Evolutionary conservation across 2,797 vertebrate species (phyloP), one percentile per base, ranked within the genome.

Genomic region (Enteromius afrohamiltoni): DNA sequence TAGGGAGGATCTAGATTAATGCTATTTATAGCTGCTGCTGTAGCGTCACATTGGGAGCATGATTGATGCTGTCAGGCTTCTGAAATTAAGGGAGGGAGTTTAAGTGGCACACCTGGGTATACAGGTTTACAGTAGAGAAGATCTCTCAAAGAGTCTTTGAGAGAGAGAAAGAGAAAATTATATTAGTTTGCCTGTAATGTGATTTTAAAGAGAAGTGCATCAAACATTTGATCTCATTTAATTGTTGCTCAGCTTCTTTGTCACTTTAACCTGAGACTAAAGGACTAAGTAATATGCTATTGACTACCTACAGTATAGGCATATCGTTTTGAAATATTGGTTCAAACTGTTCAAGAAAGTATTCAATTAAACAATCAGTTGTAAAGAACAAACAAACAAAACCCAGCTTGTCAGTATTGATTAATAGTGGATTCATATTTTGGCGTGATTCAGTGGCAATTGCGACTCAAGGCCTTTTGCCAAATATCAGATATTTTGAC

Each of bases 71-170:
- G 86, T 85, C 77, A 85, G 62, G 49, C 37, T 75, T 85, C 83
- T 84, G 83, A 83, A 86, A 85, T 85, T 85, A 85, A 70, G 73
- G 65, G 40, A 81, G 64, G 64, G 62, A 37, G 45, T 79, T 86
- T 47, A 76, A 86, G 79, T 79, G 81, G 77, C 74, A 83, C 86
- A 89, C 84, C 83, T 88, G 87, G 85, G 64, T 77, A 23, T 47
- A 42, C 40, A 77, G 81, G 29, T 74, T 53, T 79, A 47, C 14
- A 42, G 49, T 19, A 21, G 65, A 26, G 13, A 53, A 23, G 71
- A 73, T 82, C 45, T 37, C 34, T 37, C 34, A 37, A 37, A 37
- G 10, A 65, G 42, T 45, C 47, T 75, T 26, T n/a, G 16, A 29
- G 42, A 51, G 4, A 19, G 64, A 79, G 64, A 40, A 9, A 60